phyloP scores from a whole-genome alignment of 2,797 vertebrate genomes.

The Diplodus sargus region DNA sequence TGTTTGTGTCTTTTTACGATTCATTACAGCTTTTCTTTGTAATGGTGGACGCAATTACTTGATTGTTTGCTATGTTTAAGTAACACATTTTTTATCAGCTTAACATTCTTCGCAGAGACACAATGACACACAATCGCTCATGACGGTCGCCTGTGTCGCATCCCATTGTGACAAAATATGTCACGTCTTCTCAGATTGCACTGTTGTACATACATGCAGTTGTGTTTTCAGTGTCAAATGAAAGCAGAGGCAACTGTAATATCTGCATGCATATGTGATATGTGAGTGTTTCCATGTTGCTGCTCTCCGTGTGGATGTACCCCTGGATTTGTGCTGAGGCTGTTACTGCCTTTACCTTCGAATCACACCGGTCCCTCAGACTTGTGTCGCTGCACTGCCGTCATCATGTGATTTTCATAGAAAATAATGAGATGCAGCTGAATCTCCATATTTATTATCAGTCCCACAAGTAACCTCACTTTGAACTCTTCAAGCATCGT shows the following conservation, averaged over 20 bases:
- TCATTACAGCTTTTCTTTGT: slow-evolving; percentile 44
- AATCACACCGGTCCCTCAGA: slow-evolving; percentile 13
- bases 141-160: slow-evolving; percentile 33
- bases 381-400: neutral
- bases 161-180: slow-evolving; percentile 24
- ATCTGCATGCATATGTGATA: slow-evolving; percentile 48
- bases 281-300: slow-evolving; percentile 30
- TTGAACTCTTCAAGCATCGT: neutral
- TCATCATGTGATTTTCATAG: neutral
- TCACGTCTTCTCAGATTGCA: slow-evolving; percentile 21
- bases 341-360: slow-evolving; percentile 13
- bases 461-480: slow-evolving; percentile 14
- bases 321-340: slow-evolving; percentile 2
- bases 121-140: slow-evolving; percentile 10
- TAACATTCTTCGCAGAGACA: neutral
- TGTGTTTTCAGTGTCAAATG: slow-evolving; percentile 22
- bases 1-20: slow-evolving; percentile 16
- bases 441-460: slow-evolving; percentile 21
- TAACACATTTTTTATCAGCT: slow-evolving; percentile 21
- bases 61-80: slow-evolving; percentile 32
- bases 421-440: slow-evolving; percentile 13
- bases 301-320: slow-evolving; percentile 24
- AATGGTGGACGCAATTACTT: slow-evolving; percentile 26
- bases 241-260: slow-evolving; percentile 30
- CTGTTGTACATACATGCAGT: slow-evolving; percentile 25